Percentiles rank a stretch among this genome's conserved stretches.
Evolutionary conservation across 2,888 invertebrate genomes (phyloP).

Genomic region (Plagodis dolabraria): DNA sequence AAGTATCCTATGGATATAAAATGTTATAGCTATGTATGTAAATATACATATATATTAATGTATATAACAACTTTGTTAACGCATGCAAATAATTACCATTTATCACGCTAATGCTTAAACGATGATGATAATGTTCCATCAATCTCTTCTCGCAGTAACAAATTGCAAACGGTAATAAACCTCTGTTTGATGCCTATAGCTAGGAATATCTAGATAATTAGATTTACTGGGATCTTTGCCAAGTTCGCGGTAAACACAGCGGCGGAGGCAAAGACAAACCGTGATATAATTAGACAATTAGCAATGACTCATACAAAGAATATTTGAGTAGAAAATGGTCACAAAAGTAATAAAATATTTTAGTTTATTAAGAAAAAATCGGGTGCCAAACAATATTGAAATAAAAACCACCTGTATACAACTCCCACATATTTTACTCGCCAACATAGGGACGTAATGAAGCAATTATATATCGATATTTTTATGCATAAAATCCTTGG

Average conservation of each 20-base stretch:
- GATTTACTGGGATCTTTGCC: slow-evolving; percentile 33
- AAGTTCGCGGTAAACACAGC: slow-evolving; percentile 34
- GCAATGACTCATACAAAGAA: slow-evolving; percentile 23
- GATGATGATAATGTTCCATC: slow-evolving; percentile 21
- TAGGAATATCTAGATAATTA: slow-evolving; percentile 28
- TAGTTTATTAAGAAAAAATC: slow-evolving; percentile 14
- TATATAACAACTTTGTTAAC: no score
- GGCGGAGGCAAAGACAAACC: slow-evolving; percentile 26
- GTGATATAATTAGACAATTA: slow-evolving; percentile 40
- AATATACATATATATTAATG: no score
- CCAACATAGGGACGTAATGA: slow-evolving; percentile 84
- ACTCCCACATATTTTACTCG: slow-evolving; percentile 85
- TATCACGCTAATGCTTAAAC: slow-evolving; percentile 13
- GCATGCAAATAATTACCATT: slow-evolving; percentile 8
- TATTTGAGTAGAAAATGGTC: neutral
- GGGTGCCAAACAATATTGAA: slow-evolving; percentile 32
- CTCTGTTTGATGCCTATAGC: slow-evolving; percentile 5
- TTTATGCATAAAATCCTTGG: slow-evolving; percentile 84
- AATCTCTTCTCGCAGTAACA: slow-evolving; percentile 16
- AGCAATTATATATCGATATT: slow-evolving; percentile 86
- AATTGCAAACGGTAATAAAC: slow-evolving; percentile 12
- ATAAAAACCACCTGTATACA: slow-evolving; percentile 70
- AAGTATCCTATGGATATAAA: no score
- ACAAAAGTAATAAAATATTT: neutral
- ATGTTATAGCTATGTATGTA: no score